These are phyloP conservation scores for Neomonachus schauinslandi DNA, from an alignment of 2,113 vertebrate genomes.

Conservation along the genomic window DNA sequence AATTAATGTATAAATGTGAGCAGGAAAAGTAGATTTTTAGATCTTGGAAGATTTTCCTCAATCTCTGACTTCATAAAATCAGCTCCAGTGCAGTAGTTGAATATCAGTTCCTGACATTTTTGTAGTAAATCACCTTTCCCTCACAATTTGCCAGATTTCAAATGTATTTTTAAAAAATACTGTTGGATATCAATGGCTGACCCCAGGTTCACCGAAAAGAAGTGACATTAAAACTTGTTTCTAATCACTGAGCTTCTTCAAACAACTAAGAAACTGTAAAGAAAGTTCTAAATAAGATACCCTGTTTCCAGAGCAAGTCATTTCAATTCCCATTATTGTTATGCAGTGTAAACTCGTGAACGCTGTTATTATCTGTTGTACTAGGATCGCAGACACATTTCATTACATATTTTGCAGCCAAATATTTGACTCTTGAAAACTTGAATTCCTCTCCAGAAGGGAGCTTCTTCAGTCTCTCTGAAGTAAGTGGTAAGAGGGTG, in stretches of 20 bases:
- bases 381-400: slow-evolving; percentile 9
- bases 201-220: slow-evolving; percentile 19
- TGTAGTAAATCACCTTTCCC: slow-evolving; percentile 48
- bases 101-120: slow-evolving; percentile 52
- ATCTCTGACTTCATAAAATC: slow-evolving; percentile 50
- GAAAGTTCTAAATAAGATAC: slow-evolving; percentile 24
- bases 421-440: slow-evolving; percentile 34
- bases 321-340: slow-evolving; percentile 8
- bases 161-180: not conserved
- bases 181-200: not conserved
- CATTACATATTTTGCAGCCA: slow-evolving; percentile 40
- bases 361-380: not conserved
- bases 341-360: not conserved
- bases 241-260: slow-evolving; percentile 42
- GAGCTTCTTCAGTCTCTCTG: not conserved
- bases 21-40: slow-evolving; percentile 22
- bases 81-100: not conserved
- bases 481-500: not conserved
- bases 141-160: slow-evolving; percentile 60
- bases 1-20: slow-evolving; percentile 42
- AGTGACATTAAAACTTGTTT: slow-evolving; percentile 32
- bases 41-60: slow-evolving; percentile 39
- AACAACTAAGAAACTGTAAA: not conserved
- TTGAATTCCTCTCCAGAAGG: slow-evolving; percentile 11
- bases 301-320: slow-evolving; percentile 1